phyloP scores from a whole-genome alignment of 2,888 invertebrate species.

The Lordiphosa andalusiaca region DNA sequence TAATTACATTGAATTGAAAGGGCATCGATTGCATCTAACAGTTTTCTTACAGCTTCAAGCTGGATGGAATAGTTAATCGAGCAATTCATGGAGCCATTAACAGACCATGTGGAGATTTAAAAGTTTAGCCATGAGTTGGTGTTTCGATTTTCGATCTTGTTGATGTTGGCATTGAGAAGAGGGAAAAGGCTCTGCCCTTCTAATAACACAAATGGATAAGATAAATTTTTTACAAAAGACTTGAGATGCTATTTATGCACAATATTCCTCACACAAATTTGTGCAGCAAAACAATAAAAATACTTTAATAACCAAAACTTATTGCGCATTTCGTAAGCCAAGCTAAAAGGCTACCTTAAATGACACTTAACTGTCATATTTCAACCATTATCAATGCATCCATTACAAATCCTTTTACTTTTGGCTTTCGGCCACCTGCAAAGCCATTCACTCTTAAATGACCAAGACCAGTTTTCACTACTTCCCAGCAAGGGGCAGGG shows the following conservation, averaged over 20 bases:
- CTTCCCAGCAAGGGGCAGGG: slow-evolving; percentile 5
- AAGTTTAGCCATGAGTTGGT: background rate
- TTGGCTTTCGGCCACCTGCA: slow-evolving; percentile 19
- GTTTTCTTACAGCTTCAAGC: slow-evolving; percentile 16
- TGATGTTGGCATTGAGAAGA: slow-evolving; percentile 24
- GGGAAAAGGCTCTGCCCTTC: slow-evolving; percentile 13
- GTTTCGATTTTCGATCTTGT: slow-evolving; percentile 6
- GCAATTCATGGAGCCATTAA: slow-evolving; percentile 11
- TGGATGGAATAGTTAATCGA: slow-evolving; percentile 29
- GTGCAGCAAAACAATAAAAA: too few species aligned
- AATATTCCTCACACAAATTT: too few species aligned
- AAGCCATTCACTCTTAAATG: slow-evolving; percentile 20
- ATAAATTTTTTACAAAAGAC: too few species aligned
- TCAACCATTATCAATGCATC: slow-evolving; percentile 21
- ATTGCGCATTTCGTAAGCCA: too few species aligned
- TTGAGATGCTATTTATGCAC: too few species aligned
- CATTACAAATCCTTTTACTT: slow-evolving; percentile 33
- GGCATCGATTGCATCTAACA: slow-evolving; percentile 25
- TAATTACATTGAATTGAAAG: slow-evolving; percentile 33
- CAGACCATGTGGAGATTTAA: slow-evolving; percentile 21
- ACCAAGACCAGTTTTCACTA: slow-evolving; percentile 22
- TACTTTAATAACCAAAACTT: too few species aligned
- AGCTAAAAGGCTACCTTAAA: slow-evolving; percentile 7
- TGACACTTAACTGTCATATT: slow-evolving; percentile 10
- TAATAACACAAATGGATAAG: too few species aligned